Evolutionary conservation across 2,888 invertebrate genomes (phyloP).

Genomic region (Catocala fraxini): DNA sequence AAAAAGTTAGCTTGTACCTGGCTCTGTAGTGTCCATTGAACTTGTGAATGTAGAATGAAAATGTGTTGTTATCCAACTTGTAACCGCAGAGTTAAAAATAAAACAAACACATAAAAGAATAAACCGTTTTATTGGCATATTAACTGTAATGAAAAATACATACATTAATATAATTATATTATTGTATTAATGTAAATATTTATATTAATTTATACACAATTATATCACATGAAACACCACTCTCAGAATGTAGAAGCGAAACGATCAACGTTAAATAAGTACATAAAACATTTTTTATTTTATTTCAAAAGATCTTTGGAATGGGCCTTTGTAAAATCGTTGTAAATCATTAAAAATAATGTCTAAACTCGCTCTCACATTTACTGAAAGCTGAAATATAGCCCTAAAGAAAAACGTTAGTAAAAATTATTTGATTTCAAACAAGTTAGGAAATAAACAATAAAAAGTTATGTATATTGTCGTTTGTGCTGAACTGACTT

Average conservation of each 20-base stretch:
- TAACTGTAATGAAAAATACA: constrained; percentile 79
- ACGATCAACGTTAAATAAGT: constrained; percentile 63
- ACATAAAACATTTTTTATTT: constrained; percentile 51
- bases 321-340: constrained; percentile 61
- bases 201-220: constrained; percentile 78
- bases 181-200: constrained; percentile 62
- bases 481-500: constrained; percentile 45
- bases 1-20: too few relatives aligned
- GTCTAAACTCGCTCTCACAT: constrained; percentile 29
- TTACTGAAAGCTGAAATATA: constrained; percentile 32
- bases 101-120: constrained; percentile 78
- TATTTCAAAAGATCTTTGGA: constrained; percentile 71
- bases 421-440: constrained; percentile 46
- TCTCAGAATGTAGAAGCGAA: constrained; percentile 77
- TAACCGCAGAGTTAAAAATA: constrained; percentile 24
- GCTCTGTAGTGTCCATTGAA: too few relatives aligned
- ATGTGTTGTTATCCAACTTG: too few relatives aligned
- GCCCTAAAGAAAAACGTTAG: constrained; percentile 47
- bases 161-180: constrained; percentile 68
- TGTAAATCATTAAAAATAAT: constrained; percentile 40
- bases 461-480: constrained; percentile 33
- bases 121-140: constrained; percentile 84
- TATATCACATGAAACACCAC: constrained; percentile 86
- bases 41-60: too few relatives aligned
- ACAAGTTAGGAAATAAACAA: constrained; percentile 41